Evolutionary conservation across 2,797 vertebrate genomes (phyloP).

Genomic region (Spheniscus humboldti): DNA sequence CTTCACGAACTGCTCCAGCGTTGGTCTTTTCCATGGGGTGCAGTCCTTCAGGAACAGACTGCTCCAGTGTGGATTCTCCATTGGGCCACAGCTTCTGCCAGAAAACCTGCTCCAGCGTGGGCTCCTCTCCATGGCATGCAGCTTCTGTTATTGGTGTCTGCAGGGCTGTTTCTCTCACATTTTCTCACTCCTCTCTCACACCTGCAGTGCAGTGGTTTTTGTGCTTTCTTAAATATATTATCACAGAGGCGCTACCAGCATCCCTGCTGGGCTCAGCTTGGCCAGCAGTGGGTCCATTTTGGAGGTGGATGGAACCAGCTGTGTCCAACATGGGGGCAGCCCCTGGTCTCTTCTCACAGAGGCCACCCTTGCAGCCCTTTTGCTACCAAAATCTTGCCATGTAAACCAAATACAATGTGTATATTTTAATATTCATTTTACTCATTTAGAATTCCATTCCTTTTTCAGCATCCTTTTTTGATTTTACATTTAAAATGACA

Average conservation of each 20-base stretch:
- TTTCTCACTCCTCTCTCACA: not conserved
- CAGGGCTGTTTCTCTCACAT: not conserved
- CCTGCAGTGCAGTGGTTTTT: not conserved
- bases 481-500: not conserved
- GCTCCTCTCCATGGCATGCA: fast-evolving
- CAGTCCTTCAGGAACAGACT: not conserved
- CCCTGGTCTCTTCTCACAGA: not conserved
- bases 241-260: fast-evolving
- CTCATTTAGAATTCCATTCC: not conserved
- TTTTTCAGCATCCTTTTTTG: not conserved
- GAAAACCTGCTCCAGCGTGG: not conserved
- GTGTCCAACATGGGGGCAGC: not conserved
- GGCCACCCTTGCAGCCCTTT: not conserved
- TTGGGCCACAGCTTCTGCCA: not conserved
- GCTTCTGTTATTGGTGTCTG: not conserved
- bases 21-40: fast-evolving
- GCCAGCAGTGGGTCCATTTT: not conserved
- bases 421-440: not conserved
- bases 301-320: fast-evolving
- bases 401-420: not conserved
- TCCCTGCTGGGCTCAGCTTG: not conserved
- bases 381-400: not conserved
- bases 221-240: not conserved
- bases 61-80: fast-evolving
- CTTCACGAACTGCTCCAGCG: fast-evolving